phyloP scores from a whole-genome alignment of 2,797 vertebrate species.

The Saxicola maurus region DNA sequence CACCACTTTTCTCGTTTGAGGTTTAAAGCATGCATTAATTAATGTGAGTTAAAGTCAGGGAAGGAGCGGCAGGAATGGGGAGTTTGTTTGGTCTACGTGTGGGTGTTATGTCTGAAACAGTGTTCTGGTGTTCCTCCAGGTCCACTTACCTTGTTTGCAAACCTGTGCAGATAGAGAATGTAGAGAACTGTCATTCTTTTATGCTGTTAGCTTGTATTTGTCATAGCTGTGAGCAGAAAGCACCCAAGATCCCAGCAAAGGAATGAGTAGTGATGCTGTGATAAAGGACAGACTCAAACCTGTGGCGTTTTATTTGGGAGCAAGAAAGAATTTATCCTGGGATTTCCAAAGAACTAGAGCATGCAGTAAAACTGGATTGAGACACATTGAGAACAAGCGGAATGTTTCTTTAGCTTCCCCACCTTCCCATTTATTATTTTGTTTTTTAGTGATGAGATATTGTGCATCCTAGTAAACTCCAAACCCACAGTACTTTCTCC shows the following conservation, averaged over 20 bases:
- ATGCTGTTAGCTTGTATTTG: neutral
- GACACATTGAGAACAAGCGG: neutral
- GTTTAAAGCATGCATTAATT: neutral
- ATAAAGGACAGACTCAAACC: neutral
- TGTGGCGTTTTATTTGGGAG: neutral
- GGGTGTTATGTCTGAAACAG: neutral
- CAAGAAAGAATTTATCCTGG: neutral
- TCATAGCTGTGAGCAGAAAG: neutral
- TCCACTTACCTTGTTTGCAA: neutral
- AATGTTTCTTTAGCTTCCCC: neutral
- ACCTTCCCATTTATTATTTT: neutral
- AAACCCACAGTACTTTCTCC: neutral
- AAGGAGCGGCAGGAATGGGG: neutral
- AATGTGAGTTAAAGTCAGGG: neutral
- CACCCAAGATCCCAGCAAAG: neutral
- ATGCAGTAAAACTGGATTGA: neutral
- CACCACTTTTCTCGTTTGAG: neutral
- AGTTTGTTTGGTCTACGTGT: neutral
- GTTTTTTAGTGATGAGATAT: neutral
- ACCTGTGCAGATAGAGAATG: neutral
- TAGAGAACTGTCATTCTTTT: neutral
- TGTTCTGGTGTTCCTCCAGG: neutral
- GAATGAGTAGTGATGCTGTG: neutral
- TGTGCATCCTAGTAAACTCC: neutral
- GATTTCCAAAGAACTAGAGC: neutral